A percentile compares a stretch with the other conserved stretches of the same genome.
These are phyloP conservation scores for Drosophila tristis DNA, from an alignment of 1,140 invertebrate genomes.

Conservation along the genomic window DNA sequence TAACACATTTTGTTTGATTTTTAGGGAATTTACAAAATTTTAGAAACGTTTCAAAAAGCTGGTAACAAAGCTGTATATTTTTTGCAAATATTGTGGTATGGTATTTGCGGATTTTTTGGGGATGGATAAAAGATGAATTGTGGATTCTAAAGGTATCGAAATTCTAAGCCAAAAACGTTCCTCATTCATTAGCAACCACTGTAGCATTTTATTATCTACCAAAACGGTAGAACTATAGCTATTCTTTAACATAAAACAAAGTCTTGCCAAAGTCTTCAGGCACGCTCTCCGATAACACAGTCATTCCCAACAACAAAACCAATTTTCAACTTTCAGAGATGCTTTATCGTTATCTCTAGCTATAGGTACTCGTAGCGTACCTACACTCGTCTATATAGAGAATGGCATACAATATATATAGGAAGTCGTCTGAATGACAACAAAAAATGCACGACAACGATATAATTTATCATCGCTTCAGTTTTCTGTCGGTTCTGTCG, in stretches of 20 bases:
- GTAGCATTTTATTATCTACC: slow-evolving; percentile 11
- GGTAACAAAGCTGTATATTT: too few relatives aligned
- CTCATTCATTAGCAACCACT: too few relatives aligned
- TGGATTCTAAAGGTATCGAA: too few relatives aligned
- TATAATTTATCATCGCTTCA: slow-evolving; percentile 64
- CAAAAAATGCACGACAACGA: slow-evolving; percentile 67
- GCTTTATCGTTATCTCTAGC: slow-evolving; percentile 11
- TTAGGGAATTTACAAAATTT: too few relatives aligned
- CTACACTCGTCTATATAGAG: background rate
- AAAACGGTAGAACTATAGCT: background rate
- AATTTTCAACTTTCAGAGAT: slow-evolving; percentile 10
- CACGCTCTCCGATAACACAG: slow-evolving; percentile 56
- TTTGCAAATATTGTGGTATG: too few relatives aligned
- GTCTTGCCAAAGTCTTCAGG: slow-evolving; percentile 16
- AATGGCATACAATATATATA: slow-evolving; percentile 27
- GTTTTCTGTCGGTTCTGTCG: slow-evolving; percentile 26
- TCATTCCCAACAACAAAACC: slow-evolving; percentile 3
- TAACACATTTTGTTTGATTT: too few relatives aligned
- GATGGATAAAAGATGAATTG: too few relatives aligned
- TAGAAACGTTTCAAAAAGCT: too few relatives aligned
- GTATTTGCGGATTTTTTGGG: too few relatives aligned
- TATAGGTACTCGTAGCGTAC: slow-evolving; percentile 6
- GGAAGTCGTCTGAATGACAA: slow-evolving; percentile 36
- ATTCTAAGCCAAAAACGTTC: too few relatives aligned
- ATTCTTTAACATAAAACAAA: slow-evolving; percentile 34